Conservation (phyloP, 2,888 invertebrate genomes). For the Silvanus unidentatus region DNA sequence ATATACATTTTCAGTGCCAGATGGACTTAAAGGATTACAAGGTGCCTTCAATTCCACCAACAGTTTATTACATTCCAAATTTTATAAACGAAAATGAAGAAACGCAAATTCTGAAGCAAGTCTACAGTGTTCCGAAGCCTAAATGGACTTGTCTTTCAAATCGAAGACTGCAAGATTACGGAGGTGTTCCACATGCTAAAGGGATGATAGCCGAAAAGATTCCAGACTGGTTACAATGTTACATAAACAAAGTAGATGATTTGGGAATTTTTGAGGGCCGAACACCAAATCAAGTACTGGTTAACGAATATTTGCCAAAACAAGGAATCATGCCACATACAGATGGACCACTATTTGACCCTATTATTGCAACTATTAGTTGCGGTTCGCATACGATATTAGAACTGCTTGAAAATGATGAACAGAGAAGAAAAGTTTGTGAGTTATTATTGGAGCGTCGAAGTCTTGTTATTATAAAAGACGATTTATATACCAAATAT, state of each 20-base stretch:
- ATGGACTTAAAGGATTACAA: slow-evolving; percentile 18
- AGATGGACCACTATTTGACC: slow-evolving; percentile 91
- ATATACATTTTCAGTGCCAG: too few species aligned
- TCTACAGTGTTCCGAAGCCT: slow-evolving; percentile 79
- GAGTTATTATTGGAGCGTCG: slow-evolving; percentile 79
- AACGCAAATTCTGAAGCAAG: slow-evolving; percentile 60
- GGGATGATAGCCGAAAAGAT: slow-evolving; percentile 90
- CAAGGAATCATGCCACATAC: slow-evolving; percentile 97
- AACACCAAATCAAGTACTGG: slow-evolving; percentile 54
- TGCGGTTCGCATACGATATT: slow-evolving; percentile 88
- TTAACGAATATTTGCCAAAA: slow-evolving; percentile 89
- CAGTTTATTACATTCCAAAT: slow-evolving; percentile 77
- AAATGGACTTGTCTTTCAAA: slow-evolving; percentile 94
- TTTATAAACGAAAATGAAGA: slow-evolving; percentile 76
- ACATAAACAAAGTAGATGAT: slow-evolving; percentile 63
- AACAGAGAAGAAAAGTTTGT: slow-evolving; percentile 50
- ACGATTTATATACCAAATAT: slow-evolving; percentile 74
- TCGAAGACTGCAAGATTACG: slow-evolving; percentile 95
- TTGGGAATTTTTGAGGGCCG: slow-evolving; percentile 66
- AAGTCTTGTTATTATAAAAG: slow-evolving; percentile 80
- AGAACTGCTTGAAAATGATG: slow-evolving; percentile 64
- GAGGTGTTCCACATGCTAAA: slow-evolving; percentile 87
- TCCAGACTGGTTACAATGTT: slow-evolving; percentile 75
- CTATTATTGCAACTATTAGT: slow-evolving; percentile 86
- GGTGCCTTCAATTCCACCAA: slow-evolving; percentile 52